These are phyloP conservation scores for Mesorhabditis spiculigera DNA, from an alignment of 2,888 invertebrate species.

Conservation along the genomic window DNA sequence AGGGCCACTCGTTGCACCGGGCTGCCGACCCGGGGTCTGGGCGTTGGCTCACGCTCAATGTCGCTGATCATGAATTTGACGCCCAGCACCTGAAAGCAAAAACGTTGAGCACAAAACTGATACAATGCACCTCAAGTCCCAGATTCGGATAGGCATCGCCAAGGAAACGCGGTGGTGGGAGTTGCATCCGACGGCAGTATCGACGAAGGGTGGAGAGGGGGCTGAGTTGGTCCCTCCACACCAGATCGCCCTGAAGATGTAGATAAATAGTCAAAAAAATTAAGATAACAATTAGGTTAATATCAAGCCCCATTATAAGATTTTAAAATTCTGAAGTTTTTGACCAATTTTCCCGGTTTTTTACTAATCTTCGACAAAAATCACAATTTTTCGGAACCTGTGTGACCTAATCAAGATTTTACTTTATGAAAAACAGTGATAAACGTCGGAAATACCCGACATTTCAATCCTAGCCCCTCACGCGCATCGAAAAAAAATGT, in stretches of 20 bases:
- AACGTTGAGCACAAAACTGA: constrained; percentile 10
- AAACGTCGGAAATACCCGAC: no score
- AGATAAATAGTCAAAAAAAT: no score
- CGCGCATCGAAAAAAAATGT: not conserved
- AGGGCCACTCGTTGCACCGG: constrained; percentile 2
- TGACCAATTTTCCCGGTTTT: no score
- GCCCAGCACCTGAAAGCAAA: constrained; percentile 31
- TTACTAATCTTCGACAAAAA: no score
- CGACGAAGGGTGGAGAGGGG: constrained; percentile 42
- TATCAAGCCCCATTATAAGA: no score
- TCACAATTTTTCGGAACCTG: not conserved
- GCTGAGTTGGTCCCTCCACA: constrained; percentile 52
- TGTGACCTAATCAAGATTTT: not conserved
- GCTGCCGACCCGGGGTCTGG: not conserved
- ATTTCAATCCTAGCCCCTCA: no score
- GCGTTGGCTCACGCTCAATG: not conserved
- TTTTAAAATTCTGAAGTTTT: no score
- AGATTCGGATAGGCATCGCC: constrained; percentile 1
- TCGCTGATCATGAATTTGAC: constrained; percentile 32
- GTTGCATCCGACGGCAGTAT: constrained; percentile 45
- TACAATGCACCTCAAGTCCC: not conserved
- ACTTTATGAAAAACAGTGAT: no score
- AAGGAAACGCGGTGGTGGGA: constrained; percentile 34
- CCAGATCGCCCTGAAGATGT: constrained; percentile 36
- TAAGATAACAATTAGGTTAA: no score